phyloP scores from a whole-genome alignment of 1,140 invertebrate species.

The Tyrophagus putrescentiae region DNA sequence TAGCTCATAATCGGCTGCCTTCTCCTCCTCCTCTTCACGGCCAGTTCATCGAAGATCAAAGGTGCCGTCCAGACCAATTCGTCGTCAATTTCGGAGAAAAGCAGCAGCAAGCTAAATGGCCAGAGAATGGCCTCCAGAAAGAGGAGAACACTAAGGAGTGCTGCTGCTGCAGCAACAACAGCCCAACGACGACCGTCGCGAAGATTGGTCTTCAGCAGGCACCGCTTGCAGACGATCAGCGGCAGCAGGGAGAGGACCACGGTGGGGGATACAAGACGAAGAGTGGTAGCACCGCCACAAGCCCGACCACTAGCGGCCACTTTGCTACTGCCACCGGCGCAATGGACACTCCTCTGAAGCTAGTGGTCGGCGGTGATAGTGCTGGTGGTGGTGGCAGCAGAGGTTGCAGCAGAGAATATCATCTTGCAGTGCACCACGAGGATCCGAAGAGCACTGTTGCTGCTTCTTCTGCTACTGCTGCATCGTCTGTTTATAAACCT shows the following conservation, averaged over 20 bases:
- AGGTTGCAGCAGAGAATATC: too few relatives aligned
- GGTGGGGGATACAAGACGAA: too few relatives aligned
- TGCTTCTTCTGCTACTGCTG: neutral
- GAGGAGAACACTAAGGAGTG: too few relatives aligned
- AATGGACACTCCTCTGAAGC: neutral
- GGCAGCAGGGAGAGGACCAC: too few relatives aligned
- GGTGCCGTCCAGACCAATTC: neutral
- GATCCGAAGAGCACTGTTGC: neutral
- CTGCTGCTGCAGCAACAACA: too few relatives aligned
- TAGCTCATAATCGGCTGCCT: slow-evolving; percentile 9
- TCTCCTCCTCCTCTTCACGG: too few relatives aligned
- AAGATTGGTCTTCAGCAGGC: too few relatives aligned
- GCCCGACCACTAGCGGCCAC: too few relatives aligned
- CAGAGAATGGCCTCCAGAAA: neutral
- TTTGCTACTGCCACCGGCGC: neutral
- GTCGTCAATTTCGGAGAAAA: neutral
- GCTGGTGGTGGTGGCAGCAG: neutral
- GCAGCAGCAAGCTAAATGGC: neutral
- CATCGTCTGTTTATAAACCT: neutral
- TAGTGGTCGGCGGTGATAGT: neutral
- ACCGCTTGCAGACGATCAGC: too few relatives aligned
- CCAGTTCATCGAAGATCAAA: neutral
- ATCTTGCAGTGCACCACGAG: too few relatives aligned
- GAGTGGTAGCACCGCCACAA: too few relatives aligned
- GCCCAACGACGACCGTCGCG: too few relatives aligned